Percentiles rank a stretch among this genome's conserved stretches.
phyloP scores from a whole-genome alignment of 2,797 vertebrate genomes.

The Falco cherrug region DNA sequence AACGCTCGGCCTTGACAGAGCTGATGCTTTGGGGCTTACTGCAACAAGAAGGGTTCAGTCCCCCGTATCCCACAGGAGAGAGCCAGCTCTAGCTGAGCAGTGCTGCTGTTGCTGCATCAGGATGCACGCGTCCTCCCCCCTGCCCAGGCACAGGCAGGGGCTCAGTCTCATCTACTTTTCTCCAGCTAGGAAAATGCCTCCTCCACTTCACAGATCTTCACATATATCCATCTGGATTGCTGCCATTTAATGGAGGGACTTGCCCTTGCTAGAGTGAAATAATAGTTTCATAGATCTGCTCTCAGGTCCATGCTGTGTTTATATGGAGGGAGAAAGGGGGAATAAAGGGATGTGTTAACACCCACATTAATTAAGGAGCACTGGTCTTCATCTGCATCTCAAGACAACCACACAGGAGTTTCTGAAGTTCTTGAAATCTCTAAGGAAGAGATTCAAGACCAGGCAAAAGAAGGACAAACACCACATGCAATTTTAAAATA shows the following conservation, averaged over 20 bases:
- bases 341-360: not conserved
- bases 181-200: not conserved
- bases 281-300: not conserved
- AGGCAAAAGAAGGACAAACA: not conserved
- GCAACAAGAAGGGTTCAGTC: not conserved
- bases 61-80: not conserved
- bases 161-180: not conserved
- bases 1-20: not conserved
- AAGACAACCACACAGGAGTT: not conserved
- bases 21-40: not conserved
- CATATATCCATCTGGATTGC: not conserved
- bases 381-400: not conserved
- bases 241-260: not conserved
- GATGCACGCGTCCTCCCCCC: fast-evolving
- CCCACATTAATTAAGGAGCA: not conserved
- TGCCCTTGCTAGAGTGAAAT: not conserved
- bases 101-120: not conserved
- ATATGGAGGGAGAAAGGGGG: not conserved
- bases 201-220: not conserved
- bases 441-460: not conserved
- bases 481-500: not conserved
- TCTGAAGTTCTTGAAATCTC: not conserved
- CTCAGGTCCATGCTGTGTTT: not conserved
- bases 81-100: not conserved
- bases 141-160: not conserved